phyloP scores from a whole-genome alignment of 2,113 vertebrate genomes.

The Amazona vittata region DNA sequence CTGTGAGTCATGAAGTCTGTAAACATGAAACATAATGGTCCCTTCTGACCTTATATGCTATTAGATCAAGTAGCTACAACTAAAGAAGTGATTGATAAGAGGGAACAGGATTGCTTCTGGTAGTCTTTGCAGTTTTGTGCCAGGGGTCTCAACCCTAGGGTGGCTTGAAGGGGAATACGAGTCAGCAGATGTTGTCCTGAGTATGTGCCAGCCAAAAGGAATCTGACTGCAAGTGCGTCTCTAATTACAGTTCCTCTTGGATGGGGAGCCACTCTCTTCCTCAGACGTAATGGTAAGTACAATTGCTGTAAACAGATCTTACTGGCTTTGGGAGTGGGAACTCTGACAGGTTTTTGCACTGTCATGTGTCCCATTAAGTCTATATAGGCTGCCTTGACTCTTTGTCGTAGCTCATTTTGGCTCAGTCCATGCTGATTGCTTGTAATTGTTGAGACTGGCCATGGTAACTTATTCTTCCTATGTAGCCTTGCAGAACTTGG shows the following conservation, averaged over 20 bases:
- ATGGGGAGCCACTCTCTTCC: conserved; percentile 80
- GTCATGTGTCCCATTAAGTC: not conserved
- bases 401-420: not conserved
- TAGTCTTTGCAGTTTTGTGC: conserved; percentile 3
- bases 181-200: conserved; percentile 29
- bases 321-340: not conserved
- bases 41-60: not conserved
- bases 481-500: not conserved
- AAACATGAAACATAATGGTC: not conserved
- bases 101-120: conserved; percentile 13
- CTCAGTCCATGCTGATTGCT: not conserved
- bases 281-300: conserved; percentile 85
- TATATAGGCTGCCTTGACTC: not conserved
- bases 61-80: not conserved
- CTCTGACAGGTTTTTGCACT: not conserved
- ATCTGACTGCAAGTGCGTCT: conserved; percentile 29
- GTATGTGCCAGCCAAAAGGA: conserved; percentile 12
- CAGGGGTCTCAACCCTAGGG: not conserved
- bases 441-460: not conserved
- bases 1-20: not conserved
- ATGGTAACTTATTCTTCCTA: not conserved
- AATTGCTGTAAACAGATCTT: not conserved
- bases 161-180: not conserved
- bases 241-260: conserved; percentile 84
- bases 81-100: not conserved